Evolutionary conservation across 92 coral and sea anemone species (phyloP).

Genomic region (Muricea muricata): DNA sequence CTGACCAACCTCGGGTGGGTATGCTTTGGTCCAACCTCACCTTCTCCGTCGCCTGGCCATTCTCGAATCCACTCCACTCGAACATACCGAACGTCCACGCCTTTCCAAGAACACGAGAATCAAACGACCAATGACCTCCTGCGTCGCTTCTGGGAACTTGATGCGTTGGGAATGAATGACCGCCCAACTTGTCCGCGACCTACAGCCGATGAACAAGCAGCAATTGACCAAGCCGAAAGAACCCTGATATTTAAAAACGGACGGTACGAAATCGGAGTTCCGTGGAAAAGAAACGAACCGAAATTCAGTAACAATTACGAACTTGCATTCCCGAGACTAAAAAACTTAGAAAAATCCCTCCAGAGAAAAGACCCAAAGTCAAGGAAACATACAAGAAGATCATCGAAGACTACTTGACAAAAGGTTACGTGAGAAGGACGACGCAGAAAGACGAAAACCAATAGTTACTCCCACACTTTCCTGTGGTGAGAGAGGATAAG

Average conservation of each 20-base stretch:
- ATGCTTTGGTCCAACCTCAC: too few species aligned
- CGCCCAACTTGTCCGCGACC: background rate
- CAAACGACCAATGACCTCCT: too few species aligned
- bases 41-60: too few species aligned
- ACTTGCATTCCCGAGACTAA: constrained; percentile 25
- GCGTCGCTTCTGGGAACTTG: constrained; percentile 55
- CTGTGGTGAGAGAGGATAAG: constrained; percentile 46
- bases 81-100: too few species aligned
- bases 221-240: constrained; percentile 32
- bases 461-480: constrained; percentile 53
- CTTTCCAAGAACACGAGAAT: too few species aligned
- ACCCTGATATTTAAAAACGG: background rate
- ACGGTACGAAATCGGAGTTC: constrained; percentile 37
- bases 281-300: constrained; percentile 38
- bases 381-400: too few species aligned
- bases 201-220: constrained; percentile 24
- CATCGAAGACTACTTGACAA: too few species aligned
- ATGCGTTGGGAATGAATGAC: constrained; percentile 34
- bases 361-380: too few species aligned
- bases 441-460: too few species aligned
- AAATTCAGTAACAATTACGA: constrained; percentile 9
- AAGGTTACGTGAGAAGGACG: too few species aligned
- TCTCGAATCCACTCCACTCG: too few species aligned
- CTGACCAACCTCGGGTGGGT: too few species aligned
- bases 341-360: constrained; percentile 4